Conservation (phyloP, 2,888 invertebrate species). For the Antheraea assamensis region DNA sequence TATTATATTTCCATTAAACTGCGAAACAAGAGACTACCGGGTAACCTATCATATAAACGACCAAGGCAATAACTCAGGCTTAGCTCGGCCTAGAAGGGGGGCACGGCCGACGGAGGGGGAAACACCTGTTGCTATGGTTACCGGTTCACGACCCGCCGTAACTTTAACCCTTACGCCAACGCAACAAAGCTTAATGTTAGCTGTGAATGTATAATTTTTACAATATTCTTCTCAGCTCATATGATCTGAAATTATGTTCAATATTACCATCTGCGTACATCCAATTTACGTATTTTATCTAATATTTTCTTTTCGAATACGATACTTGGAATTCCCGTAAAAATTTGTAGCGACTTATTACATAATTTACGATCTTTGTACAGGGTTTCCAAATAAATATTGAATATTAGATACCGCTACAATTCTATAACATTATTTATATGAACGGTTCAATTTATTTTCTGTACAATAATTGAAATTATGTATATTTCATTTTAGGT, state of each 20-base stretch:
- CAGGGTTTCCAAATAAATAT: slow-evolving; percentile 9
- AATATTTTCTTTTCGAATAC: slow-evolving; percentile 19
- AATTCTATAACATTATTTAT: neutral
- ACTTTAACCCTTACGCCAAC: slow-evolving; percentile 15
- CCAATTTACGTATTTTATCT: slow-evolving; percentile 20
- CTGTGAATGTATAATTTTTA: slow-evolving; percentile 11
- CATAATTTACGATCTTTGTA: slow-evolving; percentile 14
- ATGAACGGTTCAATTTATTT: neutral
- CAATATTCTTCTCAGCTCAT: slow-evolving; percentile 34
- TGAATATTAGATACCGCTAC: neutral
- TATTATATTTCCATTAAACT: slow-evolving; percentile 12
- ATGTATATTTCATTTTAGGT: neutral
- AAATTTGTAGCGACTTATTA: slow-evolving; percentile 20
- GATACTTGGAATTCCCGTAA: neutral
- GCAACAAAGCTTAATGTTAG: slow-evolving; percentile 20
- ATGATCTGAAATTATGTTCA: slow-evolving; percentile 44
- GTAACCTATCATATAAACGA: slow-evolving; percentile 38
- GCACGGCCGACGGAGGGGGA: slow-evolving; percentile 41
- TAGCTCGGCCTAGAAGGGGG: slow-evolving; percentile 44
- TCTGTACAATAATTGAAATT: neutral
- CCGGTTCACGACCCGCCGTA: slow-evolving; percentile 24
- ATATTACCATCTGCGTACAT: slow-evolving; percentile 26
- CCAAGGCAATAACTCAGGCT: slow-evolving; percentile 65
- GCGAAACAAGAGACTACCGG: slow-evolving; percentile 28
- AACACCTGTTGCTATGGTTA: slow-evolving; percentile 72